A percentile compares a stretch with the other conserved stretches of the same genome.
phyloP scores from a whole-genome alignment of 2,113 vertebrate genomes.

The Colius striatus region DNA sequence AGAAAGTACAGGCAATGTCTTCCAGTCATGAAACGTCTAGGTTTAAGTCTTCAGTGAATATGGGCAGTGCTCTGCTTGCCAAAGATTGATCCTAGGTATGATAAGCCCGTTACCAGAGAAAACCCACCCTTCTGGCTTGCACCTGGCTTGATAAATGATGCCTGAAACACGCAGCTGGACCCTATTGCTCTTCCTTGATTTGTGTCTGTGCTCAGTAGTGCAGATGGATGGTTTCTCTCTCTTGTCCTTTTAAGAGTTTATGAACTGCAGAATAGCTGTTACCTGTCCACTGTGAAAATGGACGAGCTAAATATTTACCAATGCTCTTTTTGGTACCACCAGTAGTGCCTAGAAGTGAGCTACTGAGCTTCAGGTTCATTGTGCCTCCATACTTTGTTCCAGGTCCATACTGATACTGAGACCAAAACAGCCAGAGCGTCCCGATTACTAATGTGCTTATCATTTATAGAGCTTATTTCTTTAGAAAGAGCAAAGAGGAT shows the following conservation, averaged over 20 bases:
- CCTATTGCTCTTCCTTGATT: neutral
- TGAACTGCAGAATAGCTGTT: neutral
- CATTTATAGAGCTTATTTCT: neutral
- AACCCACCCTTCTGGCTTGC: neutral
- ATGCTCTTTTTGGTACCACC: neutral
- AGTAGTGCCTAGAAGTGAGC: neutral
- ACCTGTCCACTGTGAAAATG: neutral
- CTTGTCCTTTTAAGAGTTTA: neutral
- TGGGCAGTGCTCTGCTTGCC: neutral
- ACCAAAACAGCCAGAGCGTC: neutral
- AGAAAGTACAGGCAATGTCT: neutral
- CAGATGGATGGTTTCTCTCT: neutral
- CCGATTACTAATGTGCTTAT: neutral
- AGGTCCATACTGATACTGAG: accelerated
- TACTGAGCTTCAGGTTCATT: neutral
- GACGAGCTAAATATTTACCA: neutral
- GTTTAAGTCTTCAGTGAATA: neutral
- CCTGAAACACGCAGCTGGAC: neutral
- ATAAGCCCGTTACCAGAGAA: neutral
- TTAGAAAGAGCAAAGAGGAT: neutral
- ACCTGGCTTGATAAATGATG: neutral
- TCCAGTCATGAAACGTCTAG: neutral
- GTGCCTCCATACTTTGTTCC: neutral
- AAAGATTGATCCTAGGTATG: neutral
- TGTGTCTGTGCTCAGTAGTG: neutral